A percentile compares a stretch with the other conserved stretches of the same genome.
Conservation (phyloP, 2,797 vertebrate genomes). For the Gymnopithys bicolor region DNA sequence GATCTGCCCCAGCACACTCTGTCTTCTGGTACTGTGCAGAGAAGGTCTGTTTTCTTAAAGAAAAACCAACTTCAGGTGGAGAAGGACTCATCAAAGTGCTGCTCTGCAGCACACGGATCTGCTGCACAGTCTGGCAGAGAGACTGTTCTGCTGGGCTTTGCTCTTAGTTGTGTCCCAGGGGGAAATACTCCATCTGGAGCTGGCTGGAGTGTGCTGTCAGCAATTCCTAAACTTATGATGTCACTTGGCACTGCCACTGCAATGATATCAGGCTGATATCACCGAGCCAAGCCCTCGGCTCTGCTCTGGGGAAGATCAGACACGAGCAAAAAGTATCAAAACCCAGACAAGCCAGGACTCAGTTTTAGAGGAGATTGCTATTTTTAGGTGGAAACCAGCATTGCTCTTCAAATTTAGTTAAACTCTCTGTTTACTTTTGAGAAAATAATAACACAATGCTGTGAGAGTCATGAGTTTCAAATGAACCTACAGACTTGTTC, state of each 20-base stretch:
- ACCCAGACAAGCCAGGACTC: background rate
- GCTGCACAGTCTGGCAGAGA: conserved; percentile 21
- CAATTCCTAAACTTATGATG: conserved; percentile 59
- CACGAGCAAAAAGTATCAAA: background rate
- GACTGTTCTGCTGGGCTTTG: conserved; percentile 18
- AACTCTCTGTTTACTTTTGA: background rate
- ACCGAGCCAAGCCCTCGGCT: conserved; percentile 29
- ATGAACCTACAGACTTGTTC: background rate
- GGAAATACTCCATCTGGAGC: conserved; percentile 53
- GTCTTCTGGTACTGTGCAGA: background rate
- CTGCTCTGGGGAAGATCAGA: conserved; percentile 2
- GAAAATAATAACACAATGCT: background rate
- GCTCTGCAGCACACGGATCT: background rate
- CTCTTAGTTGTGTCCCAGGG: background rate
- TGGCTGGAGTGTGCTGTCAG: conserved; percentile 57
- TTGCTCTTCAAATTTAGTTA: conserved; percentile 11
- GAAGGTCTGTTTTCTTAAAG: background rate
- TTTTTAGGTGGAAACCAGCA: conserved; percentile 19
- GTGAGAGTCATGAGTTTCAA: background rate
- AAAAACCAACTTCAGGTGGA: background rate
- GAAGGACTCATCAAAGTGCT: background rate
- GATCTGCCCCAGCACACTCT: background rate
- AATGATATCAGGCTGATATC: conserved; percentile 52
- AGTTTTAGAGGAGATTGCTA: conserved; percentile 31
- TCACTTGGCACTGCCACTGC: conserved; percentile 49